Percentiles rank a stretch among this genome's conserved stretches.
Evolutionary conservation across 2,888 invertebrate species (phyloP).

Genomic region (Ennomos erosarius): DNA sequence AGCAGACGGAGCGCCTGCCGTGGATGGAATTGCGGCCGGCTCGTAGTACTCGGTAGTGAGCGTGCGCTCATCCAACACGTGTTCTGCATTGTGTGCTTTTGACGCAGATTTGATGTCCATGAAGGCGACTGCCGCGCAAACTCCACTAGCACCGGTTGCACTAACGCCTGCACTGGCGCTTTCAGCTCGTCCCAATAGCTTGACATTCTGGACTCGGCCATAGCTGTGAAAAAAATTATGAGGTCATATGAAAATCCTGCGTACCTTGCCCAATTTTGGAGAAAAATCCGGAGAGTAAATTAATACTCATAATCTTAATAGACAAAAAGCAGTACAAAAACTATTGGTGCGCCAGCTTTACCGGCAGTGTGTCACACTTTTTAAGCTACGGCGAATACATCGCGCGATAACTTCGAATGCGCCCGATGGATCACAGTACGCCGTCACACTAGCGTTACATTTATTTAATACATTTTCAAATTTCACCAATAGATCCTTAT

Average conservation of each 20-base stretch:
- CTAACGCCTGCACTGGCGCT: constrained; percentile 81
- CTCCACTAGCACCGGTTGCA: constrained; percentile 85
- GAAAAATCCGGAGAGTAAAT: not conserved
- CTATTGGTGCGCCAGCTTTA: no score
- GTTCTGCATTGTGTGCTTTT: constrained; percentile 96
- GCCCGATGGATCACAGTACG: no score
- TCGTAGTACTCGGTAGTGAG: constrained; percentile 97
- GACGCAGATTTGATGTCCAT: constrained; percentile 98
- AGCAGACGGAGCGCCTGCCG: constrained; percentile 83
- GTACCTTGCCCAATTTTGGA: not conserved
- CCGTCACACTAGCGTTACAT: no score
- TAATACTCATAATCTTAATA: no score
- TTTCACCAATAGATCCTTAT: no score
- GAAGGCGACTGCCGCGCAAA: constrained; percentile 96
- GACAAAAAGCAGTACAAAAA: no score
- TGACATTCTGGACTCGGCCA: constrained; percentile 99
- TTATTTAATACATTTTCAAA: no score
- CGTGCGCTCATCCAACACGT: constrained; percentile 94
- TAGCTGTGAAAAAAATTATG: constrained; percentile 88
- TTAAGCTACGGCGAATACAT: no score
- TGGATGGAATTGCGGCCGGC: constrained; percentile 90
- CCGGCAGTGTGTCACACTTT: no score
- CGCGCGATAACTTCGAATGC: no score
- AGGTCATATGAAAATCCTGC: constrained; percentile 15
- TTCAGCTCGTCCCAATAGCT: constrained; percentile 90